Percentiles rank a stretch among this genome's conserved stretches.
These are phyloP conservation scores for Dendroctonus ponderosae DNA, from an alignment of 1,140 invertebrate genomes.

Conservation along the genomic window DNA sequence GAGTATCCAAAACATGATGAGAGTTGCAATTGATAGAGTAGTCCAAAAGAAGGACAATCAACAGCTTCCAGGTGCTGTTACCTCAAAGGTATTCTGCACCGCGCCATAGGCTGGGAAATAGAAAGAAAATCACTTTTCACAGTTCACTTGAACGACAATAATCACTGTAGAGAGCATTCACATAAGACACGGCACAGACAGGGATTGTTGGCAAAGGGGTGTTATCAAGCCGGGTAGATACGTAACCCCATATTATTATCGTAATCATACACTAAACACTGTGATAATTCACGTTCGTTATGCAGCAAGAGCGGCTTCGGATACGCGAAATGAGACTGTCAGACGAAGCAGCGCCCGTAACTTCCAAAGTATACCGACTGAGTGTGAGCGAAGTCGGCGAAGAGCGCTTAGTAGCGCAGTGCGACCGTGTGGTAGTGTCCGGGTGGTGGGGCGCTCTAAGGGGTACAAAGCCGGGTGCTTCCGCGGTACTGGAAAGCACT, in stretches of 20 bases:
- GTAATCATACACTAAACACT: conserved; percentile 38
- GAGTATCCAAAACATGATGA: conserved; percentile 51
- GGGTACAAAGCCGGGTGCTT: conserved; percentile 45
- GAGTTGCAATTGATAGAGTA: conserved; percentile 14
- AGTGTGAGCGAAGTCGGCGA: conserved; percentile 25
- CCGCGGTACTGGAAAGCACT: conserved; percentile 34
- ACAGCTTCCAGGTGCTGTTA: conserved; percentile 48
- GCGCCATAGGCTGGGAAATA: conserved; percentile 42
- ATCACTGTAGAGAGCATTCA: conserved; percentile 14
- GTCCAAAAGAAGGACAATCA: conserved; percentile 37
- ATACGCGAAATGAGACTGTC: conserved; percentile 5
- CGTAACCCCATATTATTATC: conserved; percentile 37
- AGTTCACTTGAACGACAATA: conserved; percentile 23
- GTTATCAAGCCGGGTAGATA: conserved; percentile 32
- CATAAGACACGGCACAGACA: conserved; percentile 40
- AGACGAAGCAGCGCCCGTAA: conserved; percentile 17
- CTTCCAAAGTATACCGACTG: conserved; percentile 34
- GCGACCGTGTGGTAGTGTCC: conserved; percentile 42
- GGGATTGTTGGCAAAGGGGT: conserved; percentile 7
- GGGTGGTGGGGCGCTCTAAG: conserved; percentile 47
- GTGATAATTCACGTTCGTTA: conserved; percentile 26
- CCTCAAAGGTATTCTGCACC: conserved; percentile 49
- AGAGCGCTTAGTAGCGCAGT: conserved; percentile 19
- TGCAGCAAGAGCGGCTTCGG: conserved; percentile 28
- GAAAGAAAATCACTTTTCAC: neutral